These are phyloP conservation scores for Lacanobia oleracea DNA, from an alignment of 2,888 invertebrate genomes.

Conservation along the genomic window DNA sequence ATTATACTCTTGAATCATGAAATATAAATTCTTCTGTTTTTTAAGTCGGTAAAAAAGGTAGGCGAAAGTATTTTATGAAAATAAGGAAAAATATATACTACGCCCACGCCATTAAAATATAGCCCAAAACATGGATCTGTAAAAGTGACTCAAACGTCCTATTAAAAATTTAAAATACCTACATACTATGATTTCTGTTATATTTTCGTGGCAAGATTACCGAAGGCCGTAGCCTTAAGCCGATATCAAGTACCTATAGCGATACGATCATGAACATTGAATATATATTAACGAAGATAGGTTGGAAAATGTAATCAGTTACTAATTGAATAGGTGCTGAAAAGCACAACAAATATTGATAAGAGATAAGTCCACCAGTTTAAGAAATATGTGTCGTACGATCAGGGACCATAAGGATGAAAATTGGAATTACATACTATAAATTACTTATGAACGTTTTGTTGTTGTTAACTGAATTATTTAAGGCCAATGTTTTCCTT, in stretches of 20 bases:
- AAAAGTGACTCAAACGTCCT: too few relatives aligned
- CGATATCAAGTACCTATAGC: slow-evolving; percentile 7
- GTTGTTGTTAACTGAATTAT: not conserved
- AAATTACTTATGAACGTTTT: not conserved
- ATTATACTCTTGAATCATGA: too few relatives aligned
- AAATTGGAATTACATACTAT: not conserved
- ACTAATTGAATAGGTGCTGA: slow-evolving; percentile 27
- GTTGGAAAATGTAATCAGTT: slow-evolving; percentile 34
- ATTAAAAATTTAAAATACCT: too few relatives aligned
- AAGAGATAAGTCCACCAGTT: not conserved
- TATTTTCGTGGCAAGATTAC: slow-evolving; percentile 3
- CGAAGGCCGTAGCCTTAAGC: too few relatives aligned
- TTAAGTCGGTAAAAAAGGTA: too few relatives aligned
- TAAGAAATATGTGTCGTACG: slow-evolving; percentile 7
- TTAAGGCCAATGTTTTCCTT: slow-evolving; percentile 4
- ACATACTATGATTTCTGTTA: not conserved
- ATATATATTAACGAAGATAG: slow-evolving; percentile 37
- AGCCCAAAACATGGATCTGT: too few relatives aligned
- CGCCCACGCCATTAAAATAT: too few relatives aligned
- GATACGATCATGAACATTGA: slow-evolving; percentile 38
- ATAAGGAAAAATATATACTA: too few relatives aligned
- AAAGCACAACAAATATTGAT: not conserved
- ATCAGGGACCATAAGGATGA: not conserved
- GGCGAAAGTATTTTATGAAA: too few relatives aligned
- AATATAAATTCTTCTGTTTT: too few relatives aligned